A percentile compares a stretch with the other conserved stretches of the same genome.
Conservation (phyloP, 1,140 invertebrate species). For the Eufriesea mexicana region DNA sequence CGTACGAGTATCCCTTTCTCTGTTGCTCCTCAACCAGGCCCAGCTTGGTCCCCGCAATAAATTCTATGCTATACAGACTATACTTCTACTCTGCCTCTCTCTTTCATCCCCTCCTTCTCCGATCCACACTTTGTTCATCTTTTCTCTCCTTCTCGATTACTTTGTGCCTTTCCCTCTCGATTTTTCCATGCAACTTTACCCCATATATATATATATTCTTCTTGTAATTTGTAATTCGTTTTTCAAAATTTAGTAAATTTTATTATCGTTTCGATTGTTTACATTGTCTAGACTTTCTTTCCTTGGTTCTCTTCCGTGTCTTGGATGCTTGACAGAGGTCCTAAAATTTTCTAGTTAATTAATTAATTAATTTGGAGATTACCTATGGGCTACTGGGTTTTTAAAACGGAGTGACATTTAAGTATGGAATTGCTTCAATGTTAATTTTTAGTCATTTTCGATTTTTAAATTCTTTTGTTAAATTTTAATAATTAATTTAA, state of each 20-base stretch:
- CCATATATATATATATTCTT: too few species aligned
- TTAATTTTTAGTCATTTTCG: too few species aligned
- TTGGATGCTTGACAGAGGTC: not conserved
- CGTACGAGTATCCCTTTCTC: slow-evolving; percentile 49
- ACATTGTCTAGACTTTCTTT: not conserved
- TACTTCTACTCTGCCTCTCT: slow-evolving; percentile 15
- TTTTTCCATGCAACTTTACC: slow-evolving; percentile 8
- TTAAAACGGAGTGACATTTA: too few species aligned
- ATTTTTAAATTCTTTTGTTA: too few species aligned
- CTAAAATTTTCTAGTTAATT: not conserved
- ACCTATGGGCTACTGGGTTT: too few species aligned
- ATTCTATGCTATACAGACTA: slow-evolving; percentile 59
- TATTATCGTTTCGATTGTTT: too few species aligned
- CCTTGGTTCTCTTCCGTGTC: not conserved
- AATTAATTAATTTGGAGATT: not conserved
- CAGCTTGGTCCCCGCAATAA: slow-evolving; percentile 63
- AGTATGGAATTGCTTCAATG: too few species aligned
- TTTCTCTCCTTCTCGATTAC: not conserved
- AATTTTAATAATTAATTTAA: too few species aligned
- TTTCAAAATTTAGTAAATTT: too few species aligned
- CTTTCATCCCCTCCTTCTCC: too few species aligned
- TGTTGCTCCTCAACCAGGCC: slow-evolving; percentile 12
- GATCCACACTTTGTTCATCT: not conserved
- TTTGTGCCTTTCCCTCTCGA: slow-evolving; percentile 15
- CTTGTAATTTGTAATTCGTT: too few species aligned